Percentiles rank a stretch among this genome's conserved stretches.
Conservation (phyloP, 2,888 invertebrate genomes). For the Rhagonycha fulva region DNA sequence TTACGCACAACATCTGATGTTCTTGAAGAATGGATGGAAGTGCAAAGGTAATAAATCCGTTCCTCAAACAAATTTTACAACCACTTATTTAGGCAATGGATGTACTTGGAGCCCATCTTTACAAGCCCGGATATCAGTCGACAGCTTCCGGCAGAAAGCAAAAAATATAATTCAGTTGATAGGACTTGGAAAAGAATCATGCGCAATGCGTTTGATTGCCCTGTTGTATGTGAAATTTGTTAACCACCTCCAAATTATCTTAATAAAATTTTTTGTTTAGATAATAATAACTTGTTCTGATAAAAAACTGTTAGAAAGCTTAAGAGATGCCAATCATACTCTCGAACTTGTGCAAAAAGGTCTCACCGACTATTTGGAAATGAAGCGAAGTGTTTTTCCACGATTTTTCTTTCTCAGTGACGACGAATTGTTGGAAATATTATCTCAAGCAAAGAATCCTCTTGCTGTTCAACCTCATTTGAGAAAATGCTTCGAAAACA, state of each 20-base stretch:
- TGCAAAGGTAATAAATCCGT: constrained; percentile 64
- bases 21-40: constrained; percentile 71
- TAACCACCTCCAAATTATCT: neutral
- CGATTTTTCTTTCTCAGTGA: constrained; percentile 83
- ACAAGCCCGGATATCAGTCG: constrained; percentile 79
- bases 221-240: constrained; percentile 63
- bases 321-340: constrained; percentile 70
- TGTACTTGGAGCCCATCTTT: constrained; percentile 84
- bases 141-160: constrained; percentile 77
- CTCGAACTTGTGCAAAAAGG: constrained; percentile 77
- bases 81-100: constrained; percentile 66
- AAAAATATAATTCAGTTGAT: constrained; percentile 79
- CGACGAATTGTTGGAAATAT: constrained; percentile 79
- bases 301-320: constrained; percentile 67
- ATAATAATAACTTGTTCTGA: constrained; percentile 69
- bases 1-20: constrained; percentile 67
- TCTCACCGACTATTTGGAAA: constrained; percentile 77
- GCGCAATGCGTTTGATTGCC: constrained; percentile 69
- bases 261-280: constrained; percentile 48
- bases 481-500: constrained; percentile 83
- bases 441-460: constrained; percentile 79
- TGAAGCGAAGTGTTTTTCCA: constrained; percentile 75
- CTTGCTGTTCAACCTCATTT: constrained; percentile 79
- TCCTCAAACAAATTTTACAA: neutral
- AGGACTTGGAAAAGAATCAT: constrained; percentile 80